These are phyloP conservation scores for Drosophila equinoxialis DNA, from an alignment of 1,140 invertebrate genomes.

Conservation along the genomic window DNA sequence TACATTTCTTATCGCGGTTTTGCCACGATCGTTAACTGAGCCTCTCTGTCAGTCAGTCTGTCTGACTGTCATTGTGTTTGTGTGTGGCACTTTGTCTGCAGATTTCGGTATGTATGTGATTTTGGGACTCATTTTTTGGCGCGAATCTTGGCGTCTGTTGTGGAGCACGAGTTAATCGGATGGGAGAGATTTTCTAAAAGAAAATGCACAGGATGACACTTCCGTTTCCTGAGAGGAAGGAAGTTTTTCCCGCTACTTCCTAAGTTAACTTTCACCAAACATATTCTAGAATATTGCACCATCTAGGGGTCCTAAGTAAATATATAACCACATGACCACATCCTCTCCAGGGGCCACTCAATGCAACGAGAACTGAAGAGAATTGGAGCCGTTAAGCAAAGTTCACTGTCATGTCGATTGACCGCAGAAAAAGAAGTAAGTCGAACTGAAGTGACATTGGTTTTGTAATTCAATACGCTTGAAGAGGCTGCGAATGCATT, in stretches of 20 bases:
- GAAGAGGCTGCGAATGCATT: constrained; percentile 67
- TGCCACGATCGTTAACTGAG: constrained; percentile 56
- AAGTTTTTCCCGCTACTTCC: constrained; percentile 34
- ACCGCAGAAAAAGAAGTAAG: constrained; percentile 51
- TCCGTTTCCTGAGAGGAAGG: constrained; percentile 65
- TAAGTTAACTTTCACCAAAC: constrained; percentile 26
- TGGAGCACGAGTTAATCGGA: constrained; percentile 45
- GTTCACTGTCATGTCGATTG: constrained; percentile 59
- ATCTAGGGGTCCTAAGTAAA: constrained; percentile 47
- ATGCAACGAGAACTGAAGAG: neutral
- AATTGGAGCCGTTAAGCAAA: constrained; percentile 67
- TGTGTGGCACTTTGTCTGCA: constrained; percentile 5
- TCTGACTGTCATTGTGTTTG: constrained; percentile 16
- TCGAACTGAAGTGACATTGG: constrained; percentile 54
- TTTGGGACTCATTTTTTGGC: constrained; percentile 76
- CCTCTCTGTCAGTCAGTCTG: constrained; percentile 25
- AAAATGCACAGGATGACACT: constrained; percentile 12
- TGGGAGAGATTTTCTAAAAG: constrained; percentile 10
- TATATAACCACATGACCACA: constrained; percentile 55
- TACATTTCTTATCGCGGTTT: constrained; percentile 75
- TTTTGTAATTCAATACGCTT: constrained; percentile 67
- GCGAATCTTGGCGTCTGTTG: constrained; percentile 75
- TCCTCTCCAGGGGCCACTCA: constrained; percentile 43
- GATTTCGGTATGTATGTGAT: constrained; percentile 27
- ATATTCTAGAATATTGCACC: neutral